These are phyloP conservation scores for Epirrhoe alternata DNA, from an alignment of 2,888 invertebrate genomes.

Conservation along the genomic window DNA sequence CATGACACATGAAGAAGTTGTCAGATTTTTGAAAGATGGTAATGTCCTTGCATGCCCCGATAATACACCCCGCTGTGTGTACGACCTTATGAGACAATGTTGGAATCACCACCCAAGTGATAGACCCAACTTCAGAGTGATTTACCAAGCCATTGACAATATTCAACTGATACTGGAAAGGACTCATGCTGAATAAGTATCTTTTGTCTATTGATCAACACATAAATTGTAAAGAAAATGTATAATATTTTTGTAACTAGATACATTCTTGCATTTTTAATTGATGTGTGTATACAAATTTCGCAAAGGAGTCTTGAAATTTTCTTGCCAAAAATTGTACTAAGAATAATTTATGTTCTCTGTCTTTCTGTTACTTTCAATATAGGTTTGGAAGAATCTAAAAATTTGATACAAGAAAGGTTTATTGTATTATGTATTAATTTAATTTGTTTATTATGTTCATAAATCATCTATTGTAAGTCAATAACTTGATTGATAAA, in stretches of 20 bases:
- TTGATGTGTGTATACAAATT: conserved; percentile 17
- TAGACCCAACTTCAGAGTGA: conserved; percentile 93
- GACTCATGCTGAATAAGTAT: conserved; percentile 69
- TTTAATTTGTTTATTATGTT: background rate
- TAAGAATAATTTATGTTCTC: conserved; percentile 2
- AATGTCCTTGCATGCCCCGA: conserved; percentile 96
- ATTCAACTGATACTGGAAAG: conserved; percentile 84
- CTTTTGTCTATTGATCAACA: conserved; percentile 1
- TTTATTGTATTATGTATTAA: background rate
- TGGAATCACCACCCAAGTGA: conserved; percentile 95
- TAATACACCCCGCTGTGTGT: conserved; percentile 93
- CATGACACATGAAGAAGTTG: conserved; percentile 98
- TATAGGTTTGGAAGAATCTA: background rate
- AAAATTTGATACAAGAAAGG: background rate
- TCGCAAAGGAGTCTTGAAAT: conserved; percentile 3
- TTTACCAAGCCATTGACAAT: conserved; percentile 91
- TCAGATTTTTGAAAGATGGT: conserved; percentile 96
- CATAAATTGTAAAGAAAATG: conserved; percentile 22
- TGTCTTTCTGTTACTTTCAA: background rate
- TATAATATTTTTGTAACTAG: conserved; percentile 45
- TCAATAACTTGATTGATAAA: background rate
- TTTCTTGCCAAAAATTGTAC: conserved; percentile 32
- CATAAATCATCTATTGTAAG: background rate
- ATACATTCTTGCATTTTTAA: conserved; percentile 15
- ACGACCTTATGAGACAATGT: conserved; percentile 96